Conservation (phyloP, 2,888 invertebrate species). For the Drosophila mercatorum region DNA sequence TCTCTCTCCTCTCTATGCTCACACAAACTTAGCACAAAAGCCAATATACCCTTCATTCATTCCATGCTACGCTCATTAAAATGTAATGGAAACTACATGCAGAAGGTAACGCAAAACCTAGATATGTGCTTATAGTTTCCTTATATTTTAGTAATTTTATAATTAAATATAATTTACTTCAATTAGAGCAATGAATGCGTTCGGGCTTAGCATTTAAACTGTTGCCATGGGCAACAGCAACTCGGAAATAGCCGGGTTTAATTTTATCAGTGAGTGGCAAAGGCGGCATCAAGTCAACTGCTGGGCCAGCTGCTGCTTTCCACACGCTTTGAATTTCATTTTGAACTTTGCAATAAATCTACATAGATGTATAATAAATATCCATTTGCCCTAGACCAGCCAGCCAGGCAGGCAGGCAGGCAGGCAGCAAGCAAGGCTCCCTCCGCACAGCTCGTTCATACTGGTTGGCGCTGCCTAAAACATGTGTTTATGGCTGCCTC, state of each 20-base stretch:
- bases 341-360: conserved; percentile 73
- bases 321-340: conserved; percentile 66
- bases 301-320: conserved; percentile 53
- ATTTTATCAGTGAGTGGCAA: conserved; percentile 17
- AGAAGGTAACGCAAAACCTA: background rate
- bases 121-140: background rate
- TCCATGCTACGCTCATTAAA: background rate
- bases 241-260: conserved; percentile 11
- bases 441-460: conserved; percentile 34
- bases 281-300: conserved; percentile 21
- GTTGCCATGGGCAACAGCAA: conserved; percentile 26
- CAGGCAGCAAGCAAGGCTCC: conserved; percentile 2
- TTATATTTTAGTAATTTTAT: background rate
- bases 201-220: background rate
- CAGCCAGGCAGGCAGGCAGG: background rate
- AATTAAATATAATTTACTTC: background rate
- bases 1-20: too few relatives aligned
- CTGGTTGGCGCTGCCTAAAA: conserved; percentile 67
- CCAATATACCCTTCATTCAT: background rate
- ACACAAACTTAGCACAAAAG: too few relatives aligned
- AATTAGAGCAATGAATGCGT: background rate
- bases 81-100: background rate
- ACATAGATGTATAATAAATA: conserved; percentile 75
- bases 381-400: conserved; percentile 57
- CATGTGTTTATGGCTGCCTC: conserved; percentile 65